phyloP scores from a whole-genome alignment of 2,797 vertebrate species.

The Prionace glauca region DNA sequence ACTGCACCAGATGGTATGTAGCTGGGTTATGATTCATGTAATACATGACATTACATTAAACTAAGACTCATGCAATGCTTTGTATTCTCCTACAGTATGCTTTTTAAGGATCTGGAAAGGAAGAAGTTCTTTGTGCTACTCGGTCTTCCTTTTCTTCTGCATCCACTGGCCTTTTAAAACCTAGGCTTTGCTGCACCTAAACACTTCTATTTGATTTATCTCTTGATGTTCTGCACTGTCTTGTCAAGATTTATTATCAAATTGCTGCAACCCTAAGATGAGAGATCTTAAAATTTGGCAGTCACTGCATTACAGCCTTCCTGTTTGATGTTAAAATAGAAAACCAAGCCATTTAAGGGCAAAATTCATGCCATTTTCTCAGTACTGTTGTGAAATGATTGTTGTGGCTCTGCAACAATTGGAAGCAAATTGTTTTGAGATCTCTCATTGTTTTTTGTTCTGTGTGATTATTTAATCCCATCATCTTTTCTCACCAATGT shows the following conservation, averaged over 20 bases:
- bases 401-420: not conserved
- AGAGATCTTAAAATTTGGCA: not conserved
- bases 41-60: not conserved
- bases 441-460: not conserved
- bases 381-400: not conserved
- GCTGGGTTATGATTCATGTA: not conserved
- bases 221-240: not conserved
- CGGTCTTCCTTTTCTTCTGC: not conserved
- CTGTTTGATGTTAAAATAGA: not conserved
- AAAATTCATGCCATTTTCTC: conserved; percentile 36
- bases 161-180: not conserved
- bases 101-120: not conserved
- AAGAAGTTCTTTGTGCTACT: not conserved
- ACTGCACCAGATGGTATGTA: not conserved
- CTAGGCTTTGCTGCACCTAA: not conserved
- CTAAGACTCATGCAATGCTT: not conserved
- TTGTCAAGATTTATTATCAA: not conserved
- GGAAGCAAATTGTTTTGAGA: not conserved
- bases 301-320: not conserved
- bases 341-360: conserved; percentile 35
- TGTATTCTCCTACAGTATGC: not conserved
- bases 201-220: not conserved
- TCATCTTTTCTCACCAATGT: not conserved
- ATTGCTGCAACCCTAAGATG: not conserved
- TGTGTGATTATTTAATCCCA: not conserved